Base-by-base conservation (phyloP, 1,140 invertebrate species). In the Vollenhovia emeryi region DNA sequence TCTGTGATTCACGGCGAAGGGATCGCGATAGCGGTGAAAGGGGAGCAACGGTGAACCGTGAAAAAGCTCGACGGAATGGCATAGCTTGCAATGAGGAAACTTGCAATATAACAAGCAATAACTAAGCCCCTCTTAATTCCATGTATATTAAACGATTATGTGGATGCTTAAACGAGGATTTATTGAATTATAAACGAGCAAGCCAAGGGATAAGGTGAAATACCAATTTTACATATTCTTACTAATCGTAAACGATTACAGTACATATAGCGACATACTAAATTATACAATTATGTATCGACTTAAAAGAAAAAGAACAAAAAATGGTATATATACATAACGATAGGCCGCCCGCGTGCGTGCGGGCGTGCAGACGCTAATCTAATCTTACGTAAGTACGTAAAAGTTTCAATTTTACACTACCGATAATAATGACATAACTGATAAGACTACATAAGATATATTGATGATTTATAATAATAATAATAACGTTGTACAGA, bases 201-300 rank as follows among this genome's bases (percentile, higher is more conserved):
- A 91, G 86, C 85, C 91, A 82, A 89, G 86, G 90, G 91, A 90
- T 91, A 93, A 91, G 73, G 88, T 85, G 84, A 93, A 92, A 93
- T 94, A 94, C 93, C 94, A 93, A 95, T 95, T 95, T 95, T 95
- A 95, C 94, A 95, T 94, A 94, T 95, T 95, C 94, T 95, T 95
- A 95, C 93, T 95, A 94, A 94, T 93, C 92, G 92, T 94, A 95
- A 92, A 94, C 87, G 91, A 94, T 93, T 89, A 86, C 91, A 92
- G 90, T 94, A 94, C 92, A 93, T 95, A 94, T 95, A 95, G 92
- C 89, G 90, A 93, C 92, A 93, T 94, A 94, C 92, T 94, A 92
- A 94, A 94, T 94, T 93, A 93, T 93, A 93, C 92, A 88, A 93
- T 93, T 93, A 93, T 92, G 92, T 94, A 94, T 93, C 92, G 91